These are phyloP conservation scores for Eciton burchellii DNA, from an alignment of 1,140 invertebrate genomes.

Conservation along the genomic window DNA sequence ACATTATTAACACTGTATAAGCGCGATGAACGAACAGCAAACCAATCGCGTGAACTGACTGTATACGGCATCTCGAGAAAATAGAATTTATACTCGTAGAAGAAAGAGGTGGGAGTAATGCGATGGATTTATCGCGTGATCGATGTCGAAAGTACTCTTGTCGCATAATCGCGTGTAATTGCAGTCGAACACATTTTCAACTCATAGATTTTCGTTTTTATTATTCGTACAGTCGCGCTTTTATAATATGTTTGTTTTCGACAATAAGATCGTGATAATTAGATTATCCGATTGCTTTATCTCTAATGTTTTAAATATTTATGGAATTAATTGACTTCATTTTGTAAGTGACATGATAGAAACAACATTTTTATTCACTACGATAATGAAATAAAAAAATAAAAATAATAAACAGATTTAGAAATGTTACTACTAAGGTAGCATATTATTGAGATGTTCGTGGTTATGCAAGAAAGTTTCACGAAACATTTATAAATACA, in stretches of 20 bases:
- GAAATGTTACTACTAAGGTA: too few species aligned
- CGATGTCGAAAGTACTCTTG: background rate
- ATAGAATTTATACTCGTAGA: background rate
- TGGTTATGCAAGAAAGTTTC: too few species aligned
- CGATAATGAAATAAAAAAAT: too few species aligned
- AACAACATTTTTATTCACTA: too few species aligned
- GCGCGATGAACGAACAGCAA: background rate
- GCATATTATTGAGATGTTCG: too few species aligned
- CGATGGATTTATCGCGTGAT: background rate
- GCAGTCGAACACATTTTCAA: background rate
- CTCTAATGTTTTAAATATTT: too few species aligned
- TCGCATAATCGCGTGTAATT: slow-evolving; percentile 7
- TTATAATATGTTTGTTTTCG: background rate
- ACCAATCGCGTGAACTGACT: background rate
- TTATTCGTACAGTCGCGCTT: background rate
- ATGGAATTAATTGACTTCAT: too few species aligned
- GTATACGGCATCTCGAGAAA: background rate
- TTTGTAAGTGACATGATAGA: too few species aligned
- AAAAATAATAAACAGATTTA: too few species aligned
- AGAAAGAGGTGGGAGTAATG: background rate
- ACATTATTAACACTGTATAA: background rate
- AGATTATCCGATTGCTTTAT: too few species aligned
- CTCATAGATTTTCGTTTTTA: background rate
- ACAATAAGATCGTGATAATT: too few species aligned
- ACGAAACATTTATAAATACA: too few species aligned